Conservation (phyloP, 2,888 invertebrate genomes). For the Phortica magna region DNA sequence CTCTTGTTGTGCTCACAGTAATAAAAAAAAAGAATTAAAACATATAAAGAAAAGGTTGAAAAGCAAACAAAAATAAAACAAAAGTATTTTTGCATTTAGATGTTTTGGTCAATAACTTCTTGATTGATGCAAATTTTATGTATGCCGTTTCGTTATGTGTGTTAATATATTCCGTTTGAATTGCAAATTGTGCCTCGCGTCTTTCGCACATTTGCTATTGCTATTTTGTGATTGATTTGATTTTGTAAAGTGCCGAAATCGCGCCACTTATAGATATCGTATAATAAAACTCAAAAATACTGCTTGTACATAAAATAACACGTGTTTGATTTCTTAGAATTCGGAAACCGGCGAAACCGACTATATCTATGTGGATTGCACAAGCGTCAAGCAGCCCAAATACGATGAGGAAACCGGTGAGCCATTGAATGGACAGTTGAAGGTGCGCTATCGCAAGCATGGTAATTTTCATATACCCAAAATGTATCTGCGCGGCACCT, state of each 20-base stretch:
- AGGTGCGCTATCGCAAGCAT: constrained; percentile 73
- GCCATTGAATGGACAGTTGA: constrained; percentile 68
- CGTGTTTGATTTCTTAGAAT: constrained; percentile 62
- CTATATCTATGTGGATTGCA: constrained; percentile 62
- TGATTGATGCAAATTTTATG: too few species aligned
- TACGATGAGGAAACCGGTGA: constrained; percentile 77
- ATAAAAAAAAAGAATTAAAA: too few species aligned
- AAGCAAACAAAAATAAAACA: too few species aligned
- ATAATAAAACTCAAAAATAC: neutral
- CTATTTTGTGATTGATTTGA: neutral
- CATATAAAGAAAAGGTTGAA: too few species aligned
- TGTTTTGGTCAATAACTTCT: too few species aligned
- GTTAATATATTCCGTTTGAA: constrained; percentile 28
- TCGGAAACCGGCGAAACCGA: constrained; percentile 76
- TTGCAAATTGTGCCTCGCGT: constrained; percentile 42
- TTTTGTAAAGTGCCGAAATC: neutral
- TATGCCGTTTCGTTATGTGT: too few species aligned
- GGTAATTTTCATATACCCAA: constrained; percentile 75
- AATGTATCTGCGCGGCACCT: constrained; percentile 65
- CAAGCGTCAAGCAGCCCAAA: constrained; percentile 58
- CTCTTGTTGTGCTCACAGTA: too few species aligned
- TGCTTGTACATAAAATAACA: neutral
- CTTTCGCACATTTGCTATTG: constrained; percentile 21
- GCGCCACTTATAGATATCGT: neutral
- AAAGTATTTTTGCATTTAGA: too few species aligned